These are phyloP conservation scores for Lordiphosa clarofinis DNA, from an alignment of 1,140 invertebrate species.

Conservation along the genomic window DNA sequence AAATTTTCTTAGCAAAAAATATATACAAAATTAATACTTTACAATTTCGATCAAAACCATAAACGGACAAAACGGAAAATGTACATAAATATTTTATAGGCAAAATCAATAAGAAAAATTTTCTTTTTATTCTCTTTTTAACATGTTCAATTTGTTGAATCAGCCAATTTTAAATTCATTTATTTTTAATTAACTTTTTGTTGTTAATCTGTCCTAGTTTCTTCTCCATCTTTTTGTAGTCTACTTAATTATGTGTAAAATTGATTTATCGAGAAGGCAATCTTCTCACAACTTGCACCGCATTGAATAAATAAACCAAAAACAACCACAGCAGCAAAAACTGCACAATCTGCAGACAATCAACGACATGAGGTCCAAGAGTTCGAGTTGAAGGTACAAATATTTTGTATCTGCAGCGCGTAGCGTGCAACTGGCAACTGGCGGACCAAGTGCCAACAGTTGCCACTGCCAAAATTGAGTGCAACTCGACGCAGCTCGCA, in stretches of 20 bases:
- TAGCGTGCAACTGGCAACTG: slow-evolving; percentile 32
- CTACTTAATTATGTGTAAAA: slow-evolving; percentile 4
- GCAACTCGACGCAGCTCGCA: slow-evolving; percentile 7
- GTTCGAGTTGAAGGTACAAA: background rate
- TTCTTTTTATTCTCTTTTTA: too few relatives aligned
- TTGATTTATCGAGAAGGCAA: slow-evolving; percentile 5
- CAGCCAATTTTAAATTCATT: too few relatives aligned
- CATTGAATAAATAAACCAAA: slow-evolving; percentile 2
- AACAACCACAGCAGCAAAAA: background rate
- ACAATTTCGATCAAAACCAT: too few relatives aligned
- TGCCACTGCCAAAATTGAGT: slow-evolving; percentile 25
- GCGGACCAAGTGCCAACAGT: slow-evolving; percentile 2
- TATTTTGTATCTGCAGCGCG: slow-evolving; percentile 32
- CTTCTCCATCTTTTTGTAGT: background rate
- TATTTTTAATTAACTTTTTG: background rate
- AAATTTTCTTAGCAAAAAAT: too few relatives aligned
- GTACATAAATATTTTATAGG: too few relatives aligned
- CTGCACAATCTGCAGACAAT: slow-evolving; percentile 6
- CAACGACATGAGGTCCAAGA: background rate
- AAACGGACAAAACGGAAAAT: too few relatives aligned
- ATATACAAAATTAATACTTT: too few relatives aligned
- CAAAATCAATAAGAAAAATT: too few relatives aligned
- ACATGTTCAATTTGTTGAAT: too few relatives aligned
- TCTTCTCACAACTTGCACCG: slow-evolving; percentile 1
- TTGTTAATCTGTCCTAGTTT: background rate